Conservation (phyloP, 2,888 invertebrate genomes). For the Geophilus truncorum region DNA sequence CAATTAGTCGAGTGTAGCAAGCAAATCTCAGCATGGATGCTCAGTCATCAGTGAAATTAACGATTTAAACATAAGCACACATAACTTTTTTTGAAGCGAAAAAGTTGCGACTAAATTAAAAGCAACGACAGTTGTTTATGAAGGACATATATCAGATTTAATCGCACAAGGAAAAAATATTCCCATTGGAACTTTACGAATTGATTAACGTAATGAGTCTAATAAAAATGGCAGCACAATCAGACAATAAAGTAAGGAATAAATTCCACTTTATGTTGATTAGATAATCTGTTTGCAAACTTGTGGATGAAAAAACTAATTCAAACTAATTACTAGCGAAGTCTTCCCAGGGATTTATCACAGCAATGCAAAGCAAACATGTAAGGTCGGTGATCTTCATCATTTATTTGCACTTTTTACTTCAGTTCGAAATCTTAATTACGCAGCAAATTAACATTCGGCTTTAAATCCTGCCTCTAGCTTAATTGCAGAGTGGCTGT, state of each 20-base stretch:
- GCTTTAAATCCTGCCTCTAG: not conserved
- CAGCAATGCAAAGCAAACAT: not conserved
- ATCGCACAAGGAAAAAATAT: not conserved
- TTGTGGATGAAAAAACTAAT: not conserved
- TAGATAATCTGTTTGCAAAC: not conserved
- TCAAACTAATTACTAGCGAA: not conserved
- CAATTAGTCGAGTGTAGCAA: not conserved
- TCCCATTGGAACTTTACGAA: not conserved
- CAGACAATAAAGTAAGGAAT: too few relatives aligned
- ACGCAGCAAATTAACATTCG: not conserved
- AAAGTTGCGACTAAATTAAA: too few relatives aligned
- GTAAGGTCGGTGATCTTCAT: not conserved
- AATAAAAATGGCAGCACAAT: not conserved
- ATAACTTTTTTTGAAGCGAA: not conserved
- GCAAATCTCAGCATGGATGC: not conserved
- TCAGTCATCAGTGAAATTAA: not conserved
- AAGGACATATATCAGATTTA: not conserved
- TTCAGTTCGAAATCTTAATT: not conserved
- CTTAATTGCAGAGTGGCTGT: not conserved
- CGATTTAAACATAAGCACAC: not conserved
- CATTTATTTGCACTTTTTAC: not conserved
- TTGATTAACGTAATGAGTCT: not conserved
- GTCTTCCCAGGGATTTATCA: not conserved
- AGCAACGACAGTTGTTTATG: not conserved
- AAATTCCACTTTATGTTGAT: not conserved